Evolutionary conservation across 1,140 invertebrate species (phyloP).

Genomic region (Meloidogyne hapla): DNA sequence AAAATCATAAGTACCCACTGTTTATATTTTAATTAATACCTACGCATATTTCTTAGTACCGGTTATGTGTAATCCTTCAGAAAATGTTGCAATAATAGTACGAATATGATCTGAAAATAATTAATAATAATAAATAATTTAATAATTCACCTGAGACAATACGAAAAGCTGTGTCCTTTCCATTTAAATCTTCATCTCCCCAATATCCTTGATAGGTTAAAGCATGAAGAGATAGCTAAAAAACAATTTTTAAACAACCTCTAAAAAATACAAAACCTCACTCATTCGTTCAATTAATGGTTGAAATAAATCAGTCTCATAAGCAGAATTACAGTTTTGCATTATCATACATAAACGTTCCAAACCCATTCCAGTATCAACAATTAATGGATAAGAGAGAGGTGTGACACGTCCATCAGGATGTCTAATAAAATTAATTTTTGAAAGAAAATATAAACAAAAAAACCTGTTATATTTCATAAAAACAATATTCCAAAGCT

Average conservation of each 20-base stretch:
- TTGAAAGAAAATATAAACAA: not conserved
- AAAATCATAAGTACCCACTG: too few relatives aligned
- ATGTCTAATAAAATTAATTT: not conserved
- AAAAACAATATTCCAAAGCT: conserved; percentile 99
- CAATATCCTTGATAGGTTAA: conserved; percentile 83
- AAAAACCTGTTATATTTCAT: conserved; percentile 66
- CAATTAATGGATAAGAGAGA: not conserved
- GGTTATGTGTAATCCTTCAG: conserved; percentile 74
- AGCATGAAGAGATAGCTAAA: conserved; percentile 72
- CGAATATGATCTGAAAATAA: conserved; percentile 95
- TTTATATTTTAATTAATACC: not conserved
- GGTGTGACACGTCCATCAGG: not conserved
- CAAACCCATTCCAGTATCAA: conserved; percentile 96
- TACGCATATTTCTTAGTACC: not conserved
- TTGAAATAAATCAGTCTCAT: conserved; percentile 94
- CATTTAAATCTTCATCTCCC: conserved; percentile 84
- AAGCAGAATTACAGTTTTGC: conserved; percentile 95
- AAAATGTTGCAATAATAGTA: conserved; percentile 89
- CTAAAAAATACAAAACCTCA: conserved; percentile 67
- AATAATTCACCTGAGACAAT: too few relatives aligned
- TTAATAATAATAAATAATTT: too few relatives aligned
- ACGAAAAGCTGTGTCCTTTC: conserved; percentile 97
- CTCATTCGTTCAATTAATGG: conserved; percentile 91
- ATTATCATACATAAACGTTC: conserved; percentile 95
- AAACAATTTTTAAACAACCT: conserved; percentile 10